Evolutionary conservation across 1,140 invertebrate genomes (phyloP).

Genomic region (Homalodisca vitripennis): DNA sequence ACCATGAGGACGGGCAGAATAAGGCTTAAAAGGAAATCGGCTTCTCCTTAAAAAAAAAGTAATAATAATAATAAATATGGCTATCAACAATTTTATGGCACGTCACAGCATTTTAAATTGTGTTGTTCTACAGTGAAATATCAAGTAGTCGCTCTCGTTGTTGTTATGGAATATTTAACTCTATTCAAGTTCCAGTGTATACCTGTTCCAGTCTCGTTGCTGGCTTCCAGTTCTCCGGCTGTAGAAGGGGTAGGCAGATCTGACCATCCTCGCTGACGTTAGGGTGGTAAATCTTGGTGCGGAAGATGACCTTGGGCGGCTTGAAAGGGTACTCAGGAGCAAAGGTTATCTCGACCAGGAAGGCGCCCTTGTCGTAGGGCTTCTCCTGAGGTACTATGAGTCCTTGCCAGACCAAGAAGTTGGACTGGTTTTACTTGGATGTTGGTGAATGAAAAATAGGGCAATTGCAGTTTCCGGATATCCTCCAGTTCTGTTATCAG

Average conservation of each 20-base stretch:
- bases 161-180: too few relatives aligned
- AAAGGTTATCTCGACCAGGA: slow-evolving; percentile 97
- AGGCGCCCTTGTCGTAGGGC: slow-evolving; percentile 98
- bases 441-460: slow-evolving; percentile 86
- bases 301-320: slow-evolving; percentile 97
- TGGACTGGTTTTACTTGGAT: slow-evolving; percentile 88
- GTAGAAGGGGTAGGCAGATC: slow-evolving; percentile 95
- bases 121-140: too few relatives aligned
- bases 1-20: too few relatives aligned
- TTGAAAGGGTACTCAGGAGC: slow-evolving; percentile 99
- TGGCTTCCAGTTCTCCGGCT: slow-evolving; percentile 99
- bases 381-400: slow-evolving; percentile 92
- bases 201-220: slow-evolving; percentile 92
- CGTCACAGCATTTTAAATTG: too few relatives aligned
- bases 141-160: too few relatives aligned
- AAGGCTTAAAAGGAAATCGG: too few relatives aligned
- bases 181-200: slow-evolving; percentile 47
- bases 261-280: slow-evolving; percentile 99
- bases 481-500: slow-evolving; percentile 70
- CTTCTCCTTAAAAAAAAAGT: too few relatives aligned
- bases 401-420: slow-evolving; percentile 92
- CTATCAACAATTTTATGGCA: too few relatives aligned
- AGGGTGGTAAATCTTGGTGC: slow-evolving; percentile 99
- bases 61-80: too few relatives aligned
- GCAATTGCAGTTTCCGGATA: slow-evolving; percentile 77